Percentiles rank a stretch among this genome's conserved stretches.
Conservation (phyloP, 2,888 invertebrate genomes). For the Tipula helvola region DNA sequence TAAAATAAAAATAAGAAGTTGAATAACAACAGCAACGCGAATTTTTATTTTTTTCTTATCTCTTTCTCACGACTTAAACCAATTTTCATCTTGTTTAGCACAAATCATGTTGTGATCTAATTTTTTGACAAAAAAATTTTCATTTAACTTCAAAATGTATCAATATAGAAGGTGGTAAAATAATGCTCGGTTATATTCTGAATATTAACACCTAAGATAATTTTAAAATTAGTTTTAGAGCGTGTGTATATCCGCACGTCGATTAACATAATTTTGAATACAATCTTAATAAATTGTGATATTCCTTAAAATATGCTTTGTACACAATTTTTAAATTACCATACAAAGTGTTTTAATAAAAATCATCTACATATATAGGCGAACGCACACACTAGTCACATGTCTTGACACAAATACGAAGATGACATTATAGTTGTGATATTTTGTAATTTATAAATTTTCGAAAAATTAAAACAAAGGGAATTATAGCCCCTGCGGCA, state of each 20-base stretch:
- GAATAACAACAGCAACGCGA: background rate
- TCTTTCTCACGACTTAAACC: background rate
- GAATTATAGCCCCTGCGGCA: background rate
- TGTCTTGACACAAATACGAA: background rate
- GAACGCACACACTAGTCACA: background rate
- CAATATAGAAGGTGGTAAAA: background rate
- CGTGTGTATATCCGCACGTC: too few relatives aligned
- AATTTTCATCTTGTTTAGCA: background rate
- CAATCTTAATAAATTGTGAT: background rate
- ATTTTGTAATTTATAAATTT: background rate
- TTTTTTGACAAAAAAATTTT: background rate
- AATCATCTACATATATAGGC: background rate
- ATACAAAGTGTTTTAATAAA: background rate
- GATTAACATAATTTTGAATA: background rate
- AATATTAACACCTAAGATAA: too few relatives aligned
- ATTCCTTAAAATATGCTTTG: background rate
- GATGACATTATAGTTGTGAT: background rate
- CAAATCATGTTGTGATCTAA: background rate
- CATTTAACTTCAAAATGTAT: background rate
- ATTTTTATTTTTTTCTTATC: background rate
- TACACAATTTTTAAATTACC: background rate
- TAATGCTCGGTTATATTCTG: background rate
- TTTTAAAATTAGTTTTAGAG: too few relatives aligned
- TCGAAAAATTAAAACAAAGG: background rate
- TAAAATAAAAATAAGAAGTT: background rate